Percentiles rank a stretch among this genome's conserved stretches.
Conservation (phyloP, 2,888 invertebrate genomes). For the Megastigmus dorsalis region DNA sequence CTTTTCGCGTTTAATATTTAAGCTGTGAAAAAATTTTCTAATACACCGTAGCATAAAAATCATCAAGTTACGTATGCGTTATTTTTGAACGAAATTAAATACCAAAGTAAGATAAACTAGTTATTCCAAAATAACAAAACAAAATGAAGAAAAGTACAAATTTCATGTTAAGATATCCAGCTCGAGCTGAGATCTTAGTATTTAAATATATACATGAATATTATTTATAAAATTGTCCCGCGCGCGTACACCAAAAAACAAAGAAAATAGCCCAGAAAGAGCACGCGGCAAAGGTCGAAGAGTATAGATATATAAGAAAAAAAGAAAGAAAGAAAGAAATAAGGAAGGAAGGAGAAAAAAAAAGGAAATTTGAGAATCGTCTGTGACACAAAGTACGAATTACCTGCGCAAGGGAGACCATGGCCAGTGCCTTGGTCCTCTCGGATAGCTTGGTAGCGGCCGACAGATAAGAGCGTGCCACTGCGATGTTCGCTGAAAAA, state of each 20-base stretch:
- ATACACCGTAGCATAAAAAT: too few relatives aligned
- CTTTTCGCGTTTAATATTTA: too few relatives aligned
- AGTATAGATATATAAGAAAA: too few relatives aligned
- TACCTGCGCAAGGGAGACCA: constrained; percentile 87
- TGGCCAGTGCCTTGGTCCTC: constrained; percentile 88
- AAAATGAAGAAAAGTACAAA: too few relatives aligned
- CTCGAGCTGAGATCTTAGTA: background rate
- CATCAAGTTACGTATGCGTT: too few relatives aligned
- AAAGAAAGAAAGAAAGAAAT: background rate
- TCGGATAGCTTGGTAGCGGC: constrained; percentile 88
- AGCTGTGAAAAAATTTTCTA: too few relatives aligned
- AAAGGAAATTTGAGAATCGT: background rate
- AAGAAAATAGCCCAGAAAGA: background rate
- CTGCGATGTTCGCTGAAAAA: constrained; percentile 85
- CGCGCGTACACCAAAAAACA: background rate
- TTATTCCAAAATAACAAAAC: too few relatives aligned
- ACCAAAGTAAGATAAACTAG: too few relatives aligned
- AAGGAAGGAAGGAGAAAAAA: background rate
- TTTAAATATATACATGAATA: constrained; percentile 47
- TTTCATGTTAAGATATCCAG: constrained; percentile 3
- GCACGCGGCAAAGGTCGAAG: background rate
- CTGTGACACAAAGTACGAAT: constrained; percentile 32
- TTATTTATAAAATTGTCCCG: constrained; percentile 39
- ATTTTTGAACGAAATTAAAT: too few relatives aligned
- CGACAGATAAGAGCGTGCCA: constrained; percentile 89